These are phyloP conservation scores for Damaliscus lunatus DNA, from an alignment of 2,113 vertebrate species.

Conservation along the genomic window DNA sequence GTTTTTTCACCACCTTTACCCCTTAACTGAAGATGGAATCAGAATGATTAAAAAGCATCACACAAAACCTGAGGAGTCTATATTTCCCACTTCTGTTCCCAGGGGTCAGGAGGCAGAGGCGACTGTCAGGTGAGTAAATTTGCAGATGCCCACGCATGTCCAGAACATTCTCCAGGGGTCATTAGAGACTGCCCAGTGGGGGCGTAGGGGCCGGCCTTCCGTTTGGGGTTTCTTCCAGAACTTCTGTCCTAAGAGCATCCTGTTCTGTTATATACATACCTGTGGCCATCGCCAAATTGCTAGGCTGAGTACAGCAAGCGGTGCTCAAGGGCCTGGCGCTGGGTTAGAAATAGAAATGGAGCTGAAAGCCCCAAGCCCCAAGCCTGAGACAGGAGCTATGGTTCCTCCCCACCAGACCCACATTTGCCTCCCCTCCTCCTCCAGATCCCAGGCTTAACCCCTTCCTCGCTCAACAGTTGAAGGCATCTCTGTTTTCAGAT, in stretches of 20 bases:
- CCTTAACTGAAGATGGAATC: not conserved
- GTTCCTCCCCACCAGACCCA: not conserved
- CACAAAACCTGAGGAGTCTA: not conserved
- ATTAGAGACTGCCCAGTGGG: not conserved
- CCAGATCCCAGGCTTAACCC: not conserved
- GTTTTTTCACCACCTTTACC: not conserved
- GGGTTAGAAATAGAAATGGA: slow-evolving; percentile 42
- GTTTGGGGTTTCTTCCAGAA: slow-evolving; percentile 37
- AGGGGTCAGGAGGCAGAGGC: not conserved
- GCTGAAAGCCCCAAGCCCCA: not conserved
- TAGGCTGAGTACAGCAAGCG: not conserved
- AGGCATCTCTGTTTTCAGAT: not conserved
- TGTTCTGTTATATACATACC: slow-evolving; percentile 1
- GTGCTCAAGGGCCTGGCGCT: not conserved
- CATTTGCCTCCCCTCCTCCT: not conserved
- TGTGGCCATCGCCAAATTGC: slow-evolving; percentile 12
- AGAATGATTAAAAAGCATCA: not conserved
- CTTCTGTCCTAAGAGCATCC: slow-evolving; percentile 31
- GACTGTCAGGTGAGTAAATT: slow-evolving; percentile 6
- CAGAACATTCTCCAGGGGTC: not conserved
- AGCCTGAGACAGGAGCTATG: not conserved
- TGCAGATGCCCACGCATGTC: not conserved
- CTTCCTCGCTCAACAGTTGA: not conserved
- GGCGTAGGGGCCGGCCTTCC: not conserved
- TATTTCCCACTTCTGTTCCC: not conserved